A percentile compares a stretch with the other conserved stretches of the same genome.
These are phyloP conservation scores for Pimephales promelas DNA, from an alignment of 2,113 vertebrate species.

Conservation along the genomic window DNA sequence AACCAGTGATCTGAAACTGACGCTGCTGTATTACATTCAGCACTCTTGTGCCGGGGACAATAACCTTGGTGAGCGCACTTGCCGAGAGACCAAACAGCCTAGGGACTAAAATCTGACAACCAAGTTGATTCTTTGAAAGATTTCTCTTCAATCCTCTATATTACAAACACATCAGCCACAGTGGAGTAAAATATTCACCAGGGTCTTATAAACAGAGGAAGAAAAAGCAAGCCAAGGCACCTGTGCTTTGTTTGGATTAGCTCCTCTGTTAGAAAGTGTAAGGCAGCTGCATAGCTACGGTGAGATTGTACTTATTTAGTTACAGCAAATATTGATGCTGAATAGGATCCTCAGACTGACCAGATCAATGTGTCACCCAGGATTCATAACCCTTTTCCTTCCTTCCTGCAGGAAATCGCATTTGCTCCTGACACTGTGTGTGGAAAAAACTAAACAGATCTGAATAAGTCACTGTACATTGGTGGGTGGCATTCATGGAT, in stretches of 20 bases:
- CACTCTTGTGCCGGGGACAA: background rate
- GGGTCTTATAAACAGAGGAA: slow-evolving; percentile 32
- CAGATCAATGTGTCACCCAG: slow-evolving; percentile 31
- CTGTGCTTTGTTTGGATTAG: slow-evolving; percentile 40
- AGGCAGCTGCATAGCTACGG: background rate
- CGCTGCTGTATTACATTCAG: slow-evolving; percentile 23
- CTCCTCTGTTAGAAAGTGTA: slow-evolving; percentile 1
- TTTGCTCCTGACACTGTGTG: slow-evolving; percentile 24
- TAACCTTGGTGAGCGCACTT: slow-evolving; percentile 18
- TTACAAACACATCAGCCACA: background rate
- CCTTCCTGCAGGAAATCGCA: slow-evolving; percentile 29
- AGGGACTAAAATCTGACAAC: background rate
- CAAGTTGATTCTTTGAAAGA: slow-evolving; percentile 24
- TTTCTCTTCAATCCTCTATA: slow-evolving; percentile 6
- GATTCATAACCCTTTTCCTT: slow-evolving; percentile 22
- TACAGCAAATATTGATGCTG: slow-evolving; percentile 51
- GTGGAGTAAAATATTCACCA: slow-evolving; percentile 19
- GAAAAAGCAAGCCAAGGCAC: slow-evolving; percentile 52
- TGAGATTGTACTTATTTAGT: slow-evolving; percentile 24
- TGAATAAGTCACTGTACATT: slow-evolving; percentile 24
- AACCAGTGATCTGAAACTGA: slow-evolving; percentile 1
- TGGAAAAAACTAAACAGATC: background rate
- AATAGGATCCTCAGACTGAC: slow-evolving; percentile 21
- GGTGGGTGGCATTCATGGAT: slow-evolving; percentile 41
- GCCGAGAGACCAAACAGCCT: slow-evolving; percentile 13